Conservation (phyloP, 2,888 invertebrate species). For the Lepas anatifera region DNA sequence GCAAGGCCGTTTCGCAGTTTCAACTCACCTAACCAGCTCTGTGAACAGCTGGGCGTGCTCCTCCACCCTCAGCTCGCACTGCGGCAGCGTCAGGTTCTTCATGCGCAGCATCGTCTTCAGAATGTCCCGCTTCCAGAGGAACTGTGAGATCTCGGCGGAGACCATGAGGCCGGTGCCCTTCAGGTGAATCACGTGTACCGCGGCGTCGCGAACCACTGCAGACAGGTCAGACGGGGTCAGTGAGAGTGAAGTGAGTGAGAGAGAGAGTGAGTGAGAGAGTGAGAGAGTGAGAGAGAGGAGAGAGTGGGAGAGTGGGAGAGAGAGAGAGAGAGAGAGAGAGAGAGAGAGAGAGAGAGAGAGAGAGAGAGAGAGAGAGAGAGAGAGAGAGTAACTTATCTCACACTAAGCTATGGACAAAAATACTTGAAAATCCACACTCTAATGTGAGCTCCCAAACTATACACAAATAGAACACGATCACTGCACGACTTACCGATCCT, state of each 20-base stretch:
- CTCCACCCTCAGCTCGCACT: background rate
- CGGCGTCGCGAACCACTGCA: background rate
- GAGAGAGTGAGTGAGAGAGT: no score
- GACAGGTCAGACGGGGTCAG: background rate
- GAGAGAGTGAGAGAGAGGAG: no score
- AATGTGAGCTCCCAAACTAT: no score
- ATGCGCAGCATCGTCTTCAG: background rate
- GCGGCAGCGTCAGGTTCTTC: background rate
- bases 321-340: no score
- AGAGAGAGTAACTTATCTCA: no score
- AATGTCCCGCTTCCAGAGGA: slow-evolving; percentile 9
- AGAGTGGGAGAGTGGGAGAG: no score
- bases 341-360: no score
- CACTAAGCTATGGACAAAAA: no score
- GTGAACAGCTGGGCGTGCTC: background rate
- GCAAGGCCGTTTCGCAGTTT: no score
- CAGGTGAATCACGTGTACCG: background rate
- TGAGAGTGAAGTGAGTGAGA: no score
- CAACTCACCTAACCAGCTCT: background rate
- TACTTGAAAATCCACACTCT: no score
- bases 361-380: no score
- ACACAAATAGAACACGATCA: background rate
- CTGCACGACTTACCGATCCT: background rate
- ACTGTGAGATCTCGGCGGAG: slow-evolving; percentile 3
- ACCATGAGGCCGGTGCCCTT: background rate